Conservation (phyloP, 2,888 invertebrate species). For the Hemaris fuciformis region DNA sequence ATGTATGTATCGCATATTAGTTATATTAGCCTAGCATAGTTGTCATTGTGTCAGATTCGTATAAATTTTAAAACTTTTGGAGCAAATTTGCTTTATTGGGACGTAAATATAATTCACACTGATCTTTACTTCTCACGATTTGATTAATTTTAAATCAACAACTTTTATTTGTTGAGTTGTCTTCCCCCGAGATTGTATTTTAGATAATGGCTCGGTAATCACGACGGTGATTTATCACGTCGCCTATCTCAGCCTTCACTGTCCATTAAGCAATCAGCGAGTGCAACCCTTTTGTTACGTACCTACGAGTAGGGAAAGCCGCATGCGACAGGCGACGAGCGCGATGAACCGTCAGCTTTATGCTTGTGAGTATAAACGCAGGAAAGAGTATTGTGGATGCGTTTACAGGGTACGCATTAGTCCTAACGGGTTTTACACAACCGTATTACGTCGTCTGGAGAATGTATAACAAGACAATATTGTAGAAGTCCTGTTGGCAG, state of each 20-base stretch:
- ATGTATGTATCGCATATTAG: too few relatives aligned
- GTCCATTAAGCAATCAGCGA: slow-evolving; percentile 78
- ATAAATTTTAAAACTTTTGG: too few relatives aligned
- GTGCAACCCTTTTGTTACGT: slow-evolving; percentile 68
- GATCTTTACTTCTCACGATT: slow-evolving; percentile 19
- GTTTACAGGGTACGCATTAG: neutral
- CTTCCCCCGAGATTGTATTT: slow-evolving; percentile 75
- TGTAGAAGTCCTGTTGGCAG: too few relatives aligned
- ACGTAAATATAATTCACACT: neutral
- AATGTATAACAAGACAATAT: too few relatives aligned
- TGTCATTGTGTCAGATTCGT: too few relatives aligned
- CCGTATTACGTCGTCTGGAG: too few relatives aligned
- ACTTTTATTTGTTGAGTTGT: slow-evolving; percentile 59
- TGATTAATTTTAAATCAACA: slow-evolving; percentile 55
- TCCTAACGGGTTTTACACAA: too few relatives aligned
- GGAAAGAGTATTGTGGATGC: neutral
- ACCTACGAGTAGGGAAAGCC: slow-evolving; percentile 8
- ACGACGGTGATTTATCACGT: slow-evolving; percentile 78
- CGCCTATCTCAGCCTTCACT: slow-evolving; percentile 79
- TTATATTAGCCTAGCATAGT: too few relatives aligned
- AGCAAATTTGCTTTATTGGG: too few relatives aligned
- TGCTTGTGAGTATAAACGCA: neutral
- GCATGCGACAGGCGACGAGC: neutral
- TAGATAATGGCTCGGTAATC: slow-evolving; percentile 79
- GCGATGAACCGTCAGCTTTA: neutral